A percentile compares a stretch with the other conserved stretches of the same genome.
Evolutionary conservation across 2,113 vertebrate species (phyloP).

Genomic region (Percopsis transmontana): DNA sequence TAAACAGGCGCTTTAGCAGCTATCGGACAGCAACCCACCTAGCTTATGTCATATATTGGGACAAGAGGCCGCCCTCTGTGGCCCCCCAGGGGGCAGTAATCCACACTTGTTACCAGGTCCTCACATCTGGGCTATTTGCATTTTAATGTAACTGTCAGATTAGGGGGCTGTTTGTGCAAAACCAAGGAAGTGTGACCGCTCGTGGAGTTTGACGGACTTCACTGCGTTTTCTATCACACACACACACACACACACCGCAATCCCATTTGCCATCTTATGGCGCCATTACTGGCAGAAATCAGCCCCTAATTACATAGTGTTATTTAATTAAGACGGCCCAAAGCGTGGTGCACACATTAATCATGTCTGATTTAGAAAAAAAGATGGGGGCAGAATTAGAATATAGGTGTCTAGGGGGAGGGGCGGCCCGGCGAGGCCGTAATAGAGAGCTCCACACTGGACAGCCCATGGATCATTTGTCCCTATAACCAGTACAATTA

Average conservation of each 20-base stretch:
- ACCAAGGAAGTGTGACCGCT: conserved; percentile 59
- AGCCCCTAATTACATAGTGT: conserved; percentile 84
- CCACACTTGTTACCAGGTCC: conserved; percentile 66
- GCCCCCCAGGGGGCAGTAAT: conserved; percentile 60
- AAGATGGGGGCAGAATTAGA: background rate
- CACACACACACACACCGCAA: conserved; percentile 33
- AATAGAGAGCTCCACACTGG: no score
- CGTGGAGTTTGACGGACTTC: conserved; percentile 53
- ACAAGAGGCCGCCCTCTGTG: background rate
- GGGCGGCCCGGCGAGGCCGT: background rate
- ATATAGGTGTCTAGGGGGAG: background rate
- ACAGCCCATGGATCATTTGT: no score
- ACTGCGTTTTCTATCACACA: conserved; percentile 49
- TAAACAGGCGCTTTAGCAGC: conserved; percentile 59
- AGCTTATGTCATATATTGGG: conserved; percentile 31
- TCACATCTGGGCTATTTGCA: conserved; percentile 75
- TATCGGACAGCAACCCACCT: conserved; percentile 57
- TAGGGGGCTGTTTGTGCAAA: conserved; percentile 56
- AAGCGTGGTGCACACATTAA: conserved; percentile 81
- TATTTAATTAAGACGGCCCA: conserved; percentile 89
- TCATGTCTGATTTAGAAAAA: conserved; percentile 79
- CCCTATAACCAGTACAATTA: background rate
- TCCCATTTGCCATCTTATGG: conserved; percentile 58
- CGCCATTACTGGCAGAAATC: conserved; percentile 82
- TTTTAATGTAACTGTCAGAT: conserved; percentile 77